phyloP scores from a whole-genome alignment of 2,113 vertebrate species.

The Sphyrna mokarran region DNA sequence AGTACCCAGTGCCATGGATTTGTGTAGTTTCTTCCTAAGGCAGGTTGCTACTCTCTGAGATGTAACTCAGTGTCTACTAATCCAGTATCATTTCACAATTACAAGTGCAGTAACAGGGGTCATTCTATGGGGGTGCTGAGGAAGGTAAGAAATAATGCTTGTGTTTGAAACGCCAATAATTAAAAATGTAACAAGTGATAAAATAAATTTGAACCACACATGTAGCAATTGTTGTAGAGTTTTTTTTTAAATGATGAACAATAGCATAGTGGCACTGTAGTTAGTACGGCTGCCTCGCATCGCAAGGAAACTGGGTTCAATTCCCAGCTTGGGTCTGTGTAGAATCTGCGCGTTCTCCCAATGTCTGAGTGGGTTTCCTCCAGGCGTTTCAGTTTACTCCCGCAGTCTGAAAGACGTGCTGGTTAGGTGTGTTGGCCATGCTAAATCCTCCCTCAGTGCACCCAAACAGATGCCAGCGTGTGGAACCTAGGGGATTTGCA shows the following conservation, averaged over 20 bases:
- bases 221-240: background rate
- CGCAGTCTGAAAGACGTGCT: too few species aligned
- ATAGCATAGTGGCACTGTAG: background rate
- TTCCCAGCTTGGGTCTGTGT: too few species aligned
- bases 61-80: background rate
- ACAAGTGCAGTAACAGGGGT: background rate
- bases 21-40: background rate
- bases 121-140: background rate
- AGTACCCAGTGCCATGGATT: background rate
- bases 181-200: background rate
- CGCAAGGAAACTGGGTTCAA: too few species aligned
- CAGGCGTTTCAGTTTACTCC: too few species aligned
- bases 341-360: too few species aligned
- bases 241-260: background rate
- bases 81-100: background rate
- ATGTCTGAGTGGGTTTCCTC: too few species aligned
- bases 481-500: too few species aligned
- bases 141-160: background rate
- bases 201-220: background rate
- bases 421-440: too few species aligned
- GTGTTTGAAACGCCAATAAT: background rate
- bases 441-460: too few species aligned
- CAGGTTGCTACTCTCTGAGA: background rate
- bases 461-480: too few species aligned
- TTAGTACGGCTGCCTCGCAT: too few species aligned